A percentile compares a stretch with the other conserved stretches of the same genome.
These are phyloP conservation scores for Murina feae DNA, from an alignment of 2,113 vertebrate species.

Conservation along the genomic window DNA sequence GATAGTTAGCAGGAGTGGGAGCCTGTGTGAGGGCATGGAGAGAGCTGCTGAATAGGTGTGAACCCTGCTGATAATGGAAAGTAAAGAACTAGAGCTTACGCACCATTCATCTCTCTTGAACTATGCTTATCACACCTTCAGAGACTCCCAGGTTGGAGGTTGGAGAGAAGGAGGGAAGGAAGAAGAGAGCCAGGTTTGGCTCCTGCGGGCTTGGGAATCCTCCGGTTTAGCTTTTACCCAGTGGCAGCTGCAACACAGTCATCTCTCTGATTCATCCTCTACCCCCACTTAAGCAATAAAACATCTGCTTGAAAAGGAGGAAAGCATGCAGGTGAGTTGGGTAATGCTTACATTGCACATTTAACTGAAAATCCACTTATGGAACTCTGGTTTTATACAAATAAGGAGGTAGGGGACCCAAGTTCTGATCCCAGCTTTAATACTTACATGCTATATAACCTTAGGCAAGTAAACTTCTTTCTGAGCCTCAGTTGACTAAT, in stretches of 20 bases:
- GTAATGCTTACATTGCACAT: neutral
- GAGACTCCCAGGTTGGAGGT: neutral
- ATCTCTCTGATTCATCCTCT: neutral
- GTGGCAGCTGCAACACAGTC: neutral
- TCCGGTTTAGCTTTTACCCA: neutral
- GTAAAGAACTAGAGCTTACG: neutral
- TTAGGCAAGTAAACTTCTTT: neutral
- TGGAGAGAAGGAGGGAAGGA: neutral
- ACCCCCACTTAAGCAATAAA: constrained; percentile 21
- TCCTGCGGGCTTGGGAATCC: neutral
- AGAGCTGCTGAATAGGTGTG: neutral
- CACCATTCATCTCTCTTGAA: neutral
- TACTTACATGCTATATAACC: neutral
- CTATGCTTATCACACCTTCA: neutral
- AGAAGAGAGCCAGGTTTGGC: neutral
- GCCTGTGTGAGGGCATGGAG: neutral
- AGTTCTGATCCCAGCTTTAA: constrained; percentile 5
- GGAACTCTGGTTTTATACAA: constrained; percentile 17
- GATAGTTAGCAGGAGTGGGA: constrained; percentile 1
- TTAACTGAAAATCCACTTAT: constrained; percentile 26
- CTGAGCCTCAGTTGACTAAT: neutral
- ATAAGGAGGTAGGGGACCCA: neutral
- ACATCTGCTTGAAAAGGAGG: constrained; percentile 43
- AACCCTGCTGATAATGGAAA: neutral
- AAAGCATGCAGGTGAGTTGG: constrained; percentile 2